Base-by-base conservation (phyloP, 2,113 vertebrate species). In the Apodemus sylvaticus region DNA sequence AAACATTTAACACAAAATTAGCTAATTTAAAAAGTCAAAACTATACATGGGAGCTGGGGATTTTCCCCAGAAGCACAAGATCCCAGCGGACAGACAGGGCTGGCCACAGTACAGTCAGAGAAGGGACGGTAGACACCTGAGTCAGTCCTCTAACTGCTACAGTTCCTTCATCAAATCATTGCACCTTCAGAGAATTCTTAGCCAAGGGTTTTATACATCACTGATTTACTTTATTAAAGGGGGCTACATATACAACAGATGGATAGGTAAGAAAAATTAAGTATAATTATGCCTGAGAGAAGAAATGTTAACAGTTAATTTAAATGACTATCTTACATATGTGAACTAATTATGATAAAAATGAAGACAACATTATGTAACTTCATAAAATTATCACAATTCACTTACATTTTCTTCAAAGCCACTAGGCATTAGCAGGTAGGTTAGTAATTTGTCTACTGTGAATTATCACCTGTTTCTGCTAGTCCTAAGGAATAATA, bases 211-310 rank as follows among this genome's bases (percentile, higher is more conserved):
- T 86, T 90, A 90, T 42, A 77, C 39, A 78, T 53, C 16, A 88
- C 24, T 60, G 51, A 89, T 93, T 94, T 93, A 83, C 17, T 48
- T 48, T 89, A 58, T 34, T 34, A 79, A 68, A 93, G 48, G 55
- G 60, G 36, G 82, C 16, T 74, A 79, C 58, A 70, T 31, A 89
- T n/a, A 91, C 73, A 96, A 81, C 60, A 90, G 86, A 39, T 42
- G 86, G 86, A n/a, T n/a, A 51, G 86, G 53, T 22, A 85, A 79
- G 42, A 94, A 93, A 95, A 92, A 85, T 74, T 76, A 92, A 77
- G 45, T 74, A 36, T 11, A 96, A 91, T 66, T 88, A 94, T 82
- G 83, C 14, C 90, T 48, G 14, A 85, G 70, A 71, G 24, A 89
- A 92, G 68, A 29, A 94, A 86, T 87, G 68, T 39, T 71, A 86